Evolutionary conservation across 2,797 vertebrate genomes (phyloP).

Genomic region (Acanthurus tractus): DNA sequence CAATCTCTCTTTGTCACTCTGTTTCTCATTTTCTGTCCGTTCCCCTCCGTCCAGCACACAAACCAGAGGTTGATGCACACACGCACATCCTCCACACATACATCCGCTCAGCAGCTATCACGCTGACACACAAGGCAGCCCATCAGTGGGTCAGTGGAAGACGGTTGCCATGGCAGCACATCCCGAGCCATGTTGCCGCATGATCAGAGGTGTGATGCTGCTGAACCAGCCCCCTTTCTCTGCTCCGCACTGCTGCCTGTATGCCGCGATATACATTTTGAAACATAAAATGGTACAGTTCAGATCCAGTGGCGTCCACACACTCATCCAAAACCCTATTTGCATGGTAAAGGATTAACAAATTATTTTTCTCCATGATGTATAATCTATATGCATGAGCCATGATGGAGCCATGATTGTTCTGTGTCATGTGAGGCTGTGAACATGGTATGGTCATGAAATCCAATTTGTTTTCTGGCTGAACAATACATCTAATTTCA

Average conservation of each 20-base stretch:
- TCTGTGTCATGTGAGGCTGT: constrained; percentile 2
- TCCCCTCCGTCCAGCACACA: constrained; percentile 21
- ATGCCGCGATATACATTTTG: constrained; percentile 19
- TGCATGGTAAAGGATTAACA: background rate
- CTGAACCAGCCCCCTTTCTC: constrained; percentile 70
- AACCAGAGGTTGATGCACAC: constrained; percentile 26
- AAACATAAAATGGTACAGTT: constrained; percentile 27
- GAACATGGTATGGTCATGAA: background rate
- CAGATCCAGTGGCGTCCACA: constrained; percentile 15
- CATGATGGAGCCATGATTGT: background rate
- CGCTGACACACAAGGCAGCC: constrained; percentile 78
- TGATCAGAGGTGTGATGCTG: constrained; percentile 81
- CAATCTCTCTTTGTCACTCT: background rate
- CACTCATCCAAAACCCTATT: background rate
- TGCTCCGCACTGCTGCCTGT: constrained; percentile 58
- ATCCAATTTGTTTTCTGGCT: constrained; percentile 3
- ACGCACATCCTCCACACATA: constrained; percentile 47
- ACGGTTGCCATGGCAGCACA: constrained; percentile 88
- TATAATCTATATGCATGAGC: background rate
- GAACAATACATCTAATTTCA: background rate
- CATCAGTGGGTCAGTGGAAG: constrained; percentile 83
- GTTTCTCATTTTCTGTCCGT: constrained; percentile 1
- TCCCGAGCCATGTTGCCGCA: constrained; percentile 83
- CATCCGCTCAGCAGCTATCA: constrained; percentile 66
- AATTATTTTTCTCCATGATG: background rate